Evolutionary conservation across 2,888 invertebrate species (phyloP).

Genomic region (Caenorhabditis becei): DNA sequence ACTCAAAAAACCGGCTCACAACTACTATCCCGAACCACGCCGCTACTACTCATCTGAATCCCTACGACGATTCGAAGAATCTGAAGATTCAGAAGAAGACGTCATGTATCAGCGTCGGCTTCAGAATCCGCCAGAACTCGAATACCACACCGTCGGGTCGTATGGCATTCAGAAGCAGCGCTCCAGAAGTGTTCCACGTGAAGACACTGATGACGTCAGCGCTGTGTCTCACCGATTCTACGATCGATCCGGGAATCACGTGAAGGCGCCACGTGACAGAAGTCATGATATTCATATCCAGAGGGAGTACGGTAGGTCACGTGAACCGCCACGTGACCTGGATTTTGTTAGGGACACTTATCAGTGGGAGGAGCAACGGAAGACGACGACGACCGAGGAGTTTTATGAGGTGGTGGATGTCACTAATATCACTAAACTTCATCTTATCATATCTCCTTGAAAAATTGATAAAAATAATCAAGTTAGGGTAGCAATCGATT

Average conservation of each 20-base stretch:
- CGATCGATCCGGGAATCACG: constrained; percentile 66
- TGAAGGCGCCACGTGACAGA: constrained; percentile 46
- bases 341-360: constrained; percentile 50
- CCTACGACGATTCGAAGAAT: not conserved
- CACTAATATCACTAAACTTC: not conserved
- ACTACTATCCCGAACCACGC: constrained; percentile 44
- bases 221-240: constrained; percentile 70
- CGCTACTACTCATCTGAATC: constrained; percentile 45
- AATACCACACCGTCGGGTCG: constrained; percentile 59
- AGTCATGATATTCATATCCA: constrained; percentile 58
- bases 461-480: too few relatives aligned
- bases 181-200: not conserved
- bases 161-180: constrained; percentile 42
- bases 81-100: constrained; percentile 33
- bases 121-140: constrained; percentile 23
- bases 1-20: constrained; percentile 50
- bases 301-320: constrained; percentile 52
- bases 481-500: too few relatives aligned
- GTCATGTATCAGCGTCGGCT: constrained; percentile 29
- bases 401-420: constrained; percentile 49
- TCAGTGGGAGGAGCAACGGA: constrained; percentile 43
- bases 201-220: constrained; percentile 41
- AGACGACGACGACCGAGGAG: constrained; percentile 36
- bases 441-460: too few relatives aligned
- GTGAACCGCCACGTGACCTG: constrained; percentile 15